Evolutionary conservation across 2,797 vertebrate species (phyloP).

Genomic region (Crotalus adamanteus): DNA sequence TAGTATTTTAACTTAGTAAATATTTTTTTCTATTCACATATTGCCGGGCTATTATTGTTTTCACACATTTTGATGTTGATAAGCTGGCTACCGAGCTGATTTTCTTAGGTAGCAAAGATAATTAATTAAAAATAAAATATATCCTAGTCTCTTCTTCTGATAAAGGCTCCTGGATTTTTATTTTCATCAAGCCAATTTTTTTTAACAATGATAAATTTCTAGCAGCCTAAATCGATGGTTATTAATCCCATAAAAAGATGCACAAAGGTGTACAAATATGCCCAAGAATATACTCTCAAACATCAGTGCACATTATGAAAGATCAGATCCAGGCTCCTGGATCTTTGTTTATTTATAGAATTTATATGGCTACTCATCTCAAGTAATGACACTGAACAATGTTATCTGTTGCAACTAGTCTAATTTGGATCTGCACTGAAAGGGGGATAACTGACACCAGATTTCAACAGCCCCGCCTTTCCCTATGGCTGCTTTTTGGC

Average conservation of each 20-base stretch:
- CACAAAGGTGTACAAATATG: neutral
- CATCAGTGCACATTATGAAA: neutral
- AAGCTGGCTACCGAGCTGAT: neutral
- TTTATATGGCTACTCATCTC: neutral
- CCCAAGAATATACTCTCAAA: neutral
- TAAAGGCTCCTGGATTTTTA: neutral
- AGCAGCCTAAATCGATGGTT: neutral
- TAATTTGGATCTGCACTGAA: neutral
- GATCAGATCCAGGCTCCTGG: neutral
- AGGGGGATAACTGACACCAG: neutral
- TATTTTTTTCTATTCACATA: neutral
- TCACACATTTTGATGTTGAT: neutral
- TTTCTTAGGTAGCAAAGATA: neutral
- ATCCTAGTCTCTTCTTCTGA: neutral
- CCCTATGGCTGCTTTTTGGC: neutral
- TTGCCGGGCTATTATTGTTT: neutral
- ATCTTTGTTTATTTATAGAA: neutral
- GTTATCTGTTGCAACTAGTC: neutral
- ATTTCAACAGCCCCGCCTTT: neutral
- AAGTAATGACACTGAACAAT: neutral
- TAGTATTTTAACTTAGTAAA: neutral
- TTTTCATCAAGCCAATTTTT: neutral
- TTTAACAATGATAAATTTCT: neutral
- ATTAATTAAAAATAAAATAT: neutral
- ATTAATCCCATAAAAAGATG: neutral